Percentiles rank a stretch among this genome's conserved stretches.
These are phyloP conservation scores for Alligator sinensis DNA, from an alignment of 2,113 vertebrate species.

Conservation along the genomic window DNA sequence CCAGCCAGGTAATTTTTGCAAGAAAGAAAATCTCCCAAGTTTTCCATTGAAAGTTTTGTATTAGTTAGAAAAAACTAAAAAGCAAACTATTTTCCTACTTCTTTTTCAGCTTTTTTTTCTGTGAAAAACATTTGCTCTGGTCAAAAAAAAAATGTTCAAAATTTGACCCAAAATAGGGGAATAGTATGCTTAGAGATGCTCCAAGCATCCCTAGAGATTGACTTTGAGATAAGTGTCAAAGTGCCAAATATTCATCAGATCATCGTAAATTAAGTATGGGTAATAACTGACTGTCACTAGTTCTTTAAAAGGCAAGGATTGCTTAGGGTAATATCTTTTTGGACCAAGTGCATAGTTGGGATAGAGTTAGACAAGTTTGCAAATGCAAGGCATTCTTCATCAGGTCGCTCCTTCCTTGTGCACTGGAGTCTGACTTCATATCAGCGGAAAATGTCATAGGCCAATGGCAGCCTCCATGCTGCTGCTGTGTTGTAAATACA, in stretches of 20 bases:
- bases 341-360: too few relatives aligned
- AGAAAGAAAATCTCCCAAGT: background rate
- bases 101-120: background rate
- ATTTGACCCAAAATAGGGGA: background rate
- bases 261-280: too few relatives aligned
- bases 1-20: too few relatives aligned
- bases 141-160: background rate
- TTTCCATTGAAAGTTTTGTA: background rate
- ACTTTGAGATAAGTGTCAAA: too few relatives aligned
- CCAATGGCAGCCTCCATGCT: background rate
- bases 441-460: fast-evolving
- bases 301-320: too few relatives aligned
- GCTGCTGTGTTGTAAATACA: background rate
- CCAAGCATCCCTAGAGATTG: too few relatives aligned
- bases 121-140: background rate
- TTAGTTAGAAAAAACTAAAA: background rate
- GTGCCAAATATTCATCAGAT: too few relatives aligned
- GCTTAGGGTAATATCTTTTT: too few relatives aligned
- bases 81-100: background rate
- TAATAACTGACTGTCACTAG: too few relatives aligned
- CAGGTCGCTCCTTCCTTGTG: too few relatives aligned
- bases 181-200: background rate
- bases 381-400: too few relatives aligned
- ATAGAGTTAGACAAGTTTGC: too few relatives aligned
- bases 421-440: fast-evolving